Conservation (phyloP, 37 sponge, comb jelly and placozoan species). For the Corticium candelabrum region DNA sequence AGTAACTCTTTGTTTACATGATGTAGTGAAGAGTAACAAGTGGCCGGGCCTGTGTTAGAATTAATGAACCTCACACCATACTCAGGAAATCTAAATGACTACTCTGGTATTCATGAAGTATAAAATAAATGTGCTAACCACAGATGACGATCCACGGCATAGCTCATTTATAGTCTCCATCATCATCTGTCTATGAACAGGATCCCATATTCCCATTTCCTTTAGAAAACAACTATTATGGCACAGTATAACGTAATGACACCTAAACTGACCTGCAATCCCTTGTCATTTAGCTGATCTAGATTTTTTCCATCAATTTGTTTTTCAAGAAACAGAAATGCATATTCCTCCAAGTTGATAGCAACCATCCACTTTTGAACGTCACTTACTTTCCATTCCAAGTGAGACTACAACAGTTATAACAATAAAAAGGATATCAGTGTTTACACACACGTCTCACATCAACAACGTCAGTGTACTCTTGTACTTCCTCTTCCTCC, state of each 20-base stretch:
- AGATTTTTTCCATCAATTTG: slow-evolving; percentile 26
- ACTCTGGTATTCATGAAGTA: no score
- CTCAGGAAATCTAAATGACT: no score
- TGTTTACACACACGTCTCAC: not conserved
- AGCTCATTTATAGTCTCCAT: slow-evolving; percentile 73
- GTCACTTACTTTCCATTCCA: slow-evolving; percentile 43
- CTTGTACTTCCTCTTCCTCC: not conserved
- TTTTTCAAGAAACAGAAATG: slow-evolving; percentile 2
- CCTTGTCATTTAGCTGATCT: not conserved
- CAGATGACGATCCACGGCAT: slow-evolving; percentile 3
- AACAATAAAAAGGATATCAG: not conserved
- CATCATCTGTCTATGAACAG: slow-evolving; percentile 39
- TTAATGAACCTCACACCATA: no score
- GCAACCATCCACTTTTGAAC: slow-evolving; percentile 60
- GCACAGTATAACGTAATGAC: not conserved
- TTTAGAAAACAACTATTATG: not conserved
- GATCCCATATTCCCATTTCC: slow-evolving; percentile 49
- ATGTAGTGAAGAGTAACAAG: not conserved
- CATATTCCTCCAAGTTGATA: slow-evolving; percentile 44
- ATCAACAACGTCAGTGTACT: not conserved
- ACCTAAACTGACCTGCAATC: not conserved
- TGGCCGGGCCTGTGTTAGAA: no score
- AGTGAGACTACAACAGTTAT: slow-evolving; percentile 24
- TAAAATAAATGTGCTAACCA: not conserved
- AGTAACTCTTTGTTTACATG: no score